phyloP scores from a whole-genome alignment of 2,113 vertebrate genomes.

The Tachysurus vachellii region DNA sequence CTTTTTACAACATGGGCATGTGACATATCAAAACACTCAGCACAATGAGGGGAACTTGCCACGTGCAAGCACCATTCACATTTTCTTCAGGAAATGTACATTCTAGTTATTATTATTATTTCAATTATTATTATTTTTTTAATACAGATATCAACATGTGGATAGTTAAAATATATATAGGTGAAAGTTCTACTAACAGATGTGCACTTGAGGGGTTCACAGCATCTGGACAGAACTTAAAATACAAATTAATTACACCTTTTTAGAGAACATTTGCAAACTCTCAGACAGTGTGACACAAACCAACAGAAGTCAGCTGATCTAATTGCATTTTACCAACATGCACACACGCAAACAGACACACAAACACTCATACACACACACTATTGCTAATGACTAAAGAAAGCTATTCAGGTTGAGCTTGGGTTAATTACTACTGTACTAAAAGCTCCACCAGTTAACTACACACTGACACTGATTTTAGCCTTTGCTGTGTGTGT shows the following conservation, averaged over 20 bases:
- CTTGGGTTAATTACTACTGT: conserved; percentile 40
- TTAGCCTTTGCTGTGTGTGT: conserved; percentile 16
- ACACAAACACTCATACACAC: conserved; percentile 9
- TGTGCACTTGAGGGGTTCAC: background rate
- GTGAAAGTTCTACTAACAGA: conserved; percentile 8
- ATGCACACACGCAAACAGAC: conserved; percentile 12
- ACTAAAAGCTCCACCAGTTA: conserved; percentile 24
- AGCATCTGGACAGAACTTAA: conserved; percentile 17
- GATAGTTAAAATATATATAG: background rate
- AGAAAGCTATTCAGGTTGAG: conserved; percentile 14
- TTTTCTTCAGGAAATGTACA: too few species aligned
- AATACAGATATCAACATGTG: background rate
- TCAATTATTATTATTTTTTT: background rate
- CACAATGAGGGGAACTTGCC: too few species aligned
- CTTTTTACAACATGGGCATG: too few species aligned
- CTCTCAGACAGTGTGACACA: background rate
- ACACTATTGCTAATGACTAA: conserved; percentile 18
- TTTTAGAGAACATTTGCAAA: conserved; percentile 15
- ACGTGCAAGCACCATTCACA: too few species aligned
- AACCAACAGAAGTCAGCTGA: conserved; percentile 11
- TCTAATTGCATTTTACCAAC: conserved; percentile 7
- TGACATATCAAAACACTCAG: too few species aligned
- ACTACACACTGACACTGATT: conserved; percentile 24
- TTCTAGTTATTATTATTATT: background rate
- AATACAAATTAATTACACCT: conserved; percentile 5